Evolutionary conservation across 2,888 invertebrate species (phyloP), one percentile per base, ranked within the genome.

Genomic region (Chymomyza caudatula): DNA sequence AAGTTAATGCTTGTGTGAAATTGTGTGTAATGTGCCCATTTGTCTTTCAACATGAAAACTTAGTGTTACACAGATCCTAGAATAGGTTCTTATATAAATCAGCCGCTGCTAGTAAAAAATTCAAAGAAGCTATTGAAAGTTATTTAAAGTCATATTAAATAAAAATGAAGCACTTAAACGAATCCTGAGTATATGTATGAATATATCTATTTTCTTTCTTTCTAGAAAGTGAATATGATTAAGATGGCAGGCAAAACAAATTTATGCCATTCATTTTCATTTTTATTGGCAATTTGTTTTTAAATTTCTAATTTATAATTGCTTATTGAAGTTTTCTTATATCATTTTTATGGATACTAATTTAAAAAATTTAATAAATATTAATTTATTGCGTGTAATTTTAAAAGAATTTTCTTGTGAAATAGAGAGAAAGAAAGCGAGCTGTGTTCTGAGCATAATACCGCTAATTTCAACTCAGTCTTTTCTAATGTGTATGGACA

Each of bases 11-110:
- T 22, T 59, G 59, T 58, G 19, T 54, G 69, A 69, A 69, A 44
- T 69, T 69, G 65, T 67, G 65, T 69, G 60, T 65, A 70, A 69
- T 70, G 69, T 65, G 65, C 61, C 51, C 60, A 65, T 69, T 70
- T 70, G 58, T 65, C 70, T 70, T 55, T 44, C 42, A 37, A 37
- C 29, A 11, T 37, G 2, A 3, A 29, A 29, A 29, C 29, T 29
- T 29, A 1, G 29, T 0, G 29, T 37, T 37, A 11, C 29, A 37
- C 2, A 8, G 11, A 37, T 11, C 11, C 29, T 37, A 37, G 29
- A 1, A 11, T 8, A 11, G 5, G 11, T 37, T 37, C 29, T 37
- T 11, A 37, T 11, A 37, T 37, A 11, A 37, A 4, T 1, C 29
- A 37, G 29, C 29, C 8, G 0, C 8, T 29, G 8, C 29, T 29